Evolutionary conservation across 2,888 invertebrate species (phyloP).

Genomic region (Hoplodrina blanda): DNA sequence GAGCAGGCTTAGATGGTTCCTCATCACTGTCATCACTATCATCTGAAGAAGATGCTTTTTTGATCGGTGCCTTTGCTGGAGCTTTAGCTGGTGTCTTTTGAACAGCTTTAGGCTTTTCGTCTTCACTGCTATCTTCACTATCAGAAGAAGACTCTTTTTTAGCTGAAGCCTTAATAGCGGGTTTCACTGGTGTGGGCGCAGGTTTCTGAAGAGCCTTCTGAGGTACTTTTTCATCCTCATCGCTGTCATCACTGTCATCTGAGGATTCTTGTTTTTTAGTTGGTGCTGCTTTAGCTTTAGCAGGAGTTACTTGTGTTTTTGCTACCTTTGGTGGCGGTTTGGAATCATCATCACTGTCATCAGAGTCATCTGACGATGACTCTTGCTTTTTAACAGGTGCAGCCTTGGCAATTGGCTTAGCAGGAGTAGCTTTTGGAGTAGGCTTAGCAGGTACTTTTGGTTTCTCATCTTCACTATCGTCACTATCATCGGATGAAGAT

Average conservation of each 20-base stretch:
- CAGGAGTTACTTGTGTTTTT: slow-evolving; percentile 56
- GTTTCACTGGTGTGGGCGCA: slow-evolving; percentile 68
- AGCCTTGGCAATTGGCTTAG: slow-evolving; percentile 34
- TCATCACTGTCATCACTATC: slow-evolving; percentile 83
- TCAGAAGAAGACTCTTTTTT: slow-evolving; percentile 73
- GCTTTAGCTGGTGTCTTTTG: slow-evolving; percentile 62
- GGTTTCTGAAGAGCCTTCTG: slow-evolving; percentile 64
- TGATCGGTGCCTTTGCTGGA: slow-evolving; percentile 53
- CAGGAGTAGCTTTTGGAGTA: slow-evolving; percentile 62
- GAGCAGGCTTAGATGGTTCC: slow-evolving; percentile 69
- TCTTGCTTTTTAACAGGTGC: slow-evolving; percentile 65
- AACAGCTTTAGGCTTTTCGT: slow-evolving; percentile 66
- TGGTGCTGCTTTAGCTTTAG: slow-evolving; percentile 49
- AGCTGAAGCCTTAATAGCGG: slow-evolving; percentile 54
- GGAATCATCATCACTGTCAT: slow-evolving; percentile 76
- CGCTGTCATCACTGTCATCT: slow-evolving; percentile 78
- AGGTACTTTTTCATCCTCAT: slow-evolving; percentile 59
- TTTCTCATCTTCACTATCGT: slow-evolving; percentile 78
- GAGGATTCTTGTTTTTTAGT: slow-evolving; percentile 73
- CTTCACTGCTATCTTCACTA: slow-evolving; percentile 79
- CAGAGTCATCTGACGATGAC: slow-evolving; percentile 76
- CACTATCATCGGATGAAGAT: slow-evolving; percentile 73
- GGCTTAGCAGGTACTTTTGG: slow-evolving; percentile 56
- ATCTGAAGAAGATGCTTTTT: slow-evolving; percentile 76
- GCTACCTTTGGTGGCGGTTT: slow-evolving; percentile 56